These are phyloP conservation scores for Dolichopus griseipennis DNA, from an alignment of 2,888 invertebrate species.

Conservation along the genomic window DNA sequence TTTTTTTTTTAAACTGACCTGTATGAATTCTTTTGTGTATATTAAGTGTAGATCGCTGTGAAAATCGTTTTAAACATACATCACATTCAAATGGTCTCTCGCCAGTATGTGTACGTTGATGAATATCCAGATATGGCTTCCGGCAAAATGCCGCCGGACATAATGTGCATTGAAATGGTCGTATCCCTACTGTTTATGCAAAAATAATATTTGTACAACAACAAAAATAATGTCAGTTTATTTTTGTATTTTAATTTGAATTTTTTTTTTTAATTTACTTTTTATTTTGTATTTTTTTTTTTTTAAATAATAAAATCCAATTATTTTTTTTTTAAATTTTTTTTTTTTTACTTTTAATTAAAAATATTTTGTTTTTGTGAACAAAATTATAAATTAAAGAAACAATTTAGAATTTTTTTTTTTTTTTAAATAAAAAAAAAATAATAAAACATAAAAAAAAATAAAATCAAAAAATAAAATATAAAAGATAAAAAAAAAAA, in stretches of 20 bases:
- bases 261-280: not conserved
- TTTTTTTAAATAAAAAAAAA: not conserved
- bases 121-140: slow-evolving; percentile 56
- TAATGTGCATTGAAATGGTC: slow-evolving; percentile 49
- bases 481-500: not conserved
- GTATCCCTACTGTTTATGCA: slow-evolving; percentile 26
- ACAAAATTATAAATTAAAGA: slow-evolving; percentile 11
- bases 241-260: not conserved
- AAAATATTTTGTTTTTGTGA: slow-evolving; percentile 7
- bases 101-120: slow-evolving; percentile 53
- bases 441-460: not conserved
- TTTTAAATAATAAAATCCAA: not conserved
- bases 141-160: slow-evolving; percentile 53
- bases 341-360: not conserved
- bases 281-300: slow-evolving; percentile 7
- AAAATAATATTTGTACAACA: slow-evolving; percentile 15
- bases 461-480: not conserved
- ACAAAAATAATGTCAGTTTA: slow-evolving; percentile 7
- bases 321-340: not conserved
- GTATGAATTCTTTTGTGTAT: slow-evolving; percentile 73
- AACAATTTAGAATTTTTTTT: slow-evolving; percentile 8
- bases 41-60: slow-evolving; percentile 72
- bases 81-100: slow-evolving; percentile 58
- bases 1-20: slow-evolving; percentile 34
- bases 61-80: slow-evolving; percentile 68